Evolutionary conservation across 2,797 vertebrate genomes (phyloP).

Genomic region (Spea hammondii): DNA sequence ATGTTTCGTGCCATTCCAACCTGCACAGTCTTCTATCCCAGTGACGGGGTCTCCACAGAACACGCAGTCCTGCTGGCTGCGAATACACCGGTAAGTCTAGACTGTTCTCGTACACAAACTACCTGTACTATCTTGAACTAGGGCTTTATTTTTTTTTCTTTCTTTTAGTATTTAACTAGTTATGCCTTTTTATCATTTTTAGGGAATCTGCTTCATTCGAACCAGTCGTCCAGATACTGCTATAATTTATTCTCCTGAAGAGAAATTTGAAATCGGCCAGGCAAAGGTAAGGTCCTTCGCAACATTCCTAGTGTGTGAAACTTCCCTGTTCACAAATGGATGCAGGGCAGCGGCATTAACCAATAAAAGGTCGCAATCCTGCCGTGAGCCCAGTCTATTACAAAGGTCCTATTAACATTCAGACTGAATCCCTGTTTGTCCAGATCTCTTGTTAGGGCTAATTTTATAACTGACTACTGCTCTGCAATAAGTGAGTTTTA

Average conservation of each 20-base stretch:
- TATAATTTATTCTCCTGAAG: conserved; percentile 73
- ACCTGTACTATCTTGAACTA: no score
- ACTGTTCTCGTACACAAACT: no score
- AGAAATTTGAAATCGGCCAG: conserved; percentile 77
- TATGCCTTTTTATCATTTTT: not conserved
- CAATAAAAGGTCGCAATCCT: no score
- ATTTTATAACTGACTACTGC: no score
- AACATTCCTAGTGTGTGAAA: not conserved
- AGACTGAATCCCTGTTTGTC: no score
- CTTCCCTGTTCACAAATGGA: no score
- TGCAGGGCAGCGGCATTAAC: not conserved
- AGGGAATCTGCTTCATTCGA: conserved; percentile 88
- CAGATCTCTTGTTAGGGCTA: no score
- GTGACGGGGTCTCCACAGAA: conserved; percentile 79
- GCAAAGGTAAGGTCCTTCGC: conserved; percentile 74
- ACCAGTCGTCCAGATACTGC: conserved; percentile 79
- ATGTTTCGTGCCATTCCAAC: conserved; percentile 86
- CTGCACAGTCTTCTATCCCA: conserved; percentile 86
- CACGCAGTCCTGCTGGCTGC: conserved; percentile 78
- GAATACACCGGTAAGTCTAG: conserved; percentile 73
- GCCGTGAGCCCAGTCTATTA: no score
- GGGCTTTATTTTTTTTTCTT: no score
- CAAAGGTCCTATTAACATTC: no score
- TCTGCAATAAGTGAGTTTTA: not conserved
- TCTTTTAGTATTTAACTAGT: not conserved